Base-by-base conservation (phyloP, 2,113 vertebrate genomes). In the Serinus canaria region DNA sequence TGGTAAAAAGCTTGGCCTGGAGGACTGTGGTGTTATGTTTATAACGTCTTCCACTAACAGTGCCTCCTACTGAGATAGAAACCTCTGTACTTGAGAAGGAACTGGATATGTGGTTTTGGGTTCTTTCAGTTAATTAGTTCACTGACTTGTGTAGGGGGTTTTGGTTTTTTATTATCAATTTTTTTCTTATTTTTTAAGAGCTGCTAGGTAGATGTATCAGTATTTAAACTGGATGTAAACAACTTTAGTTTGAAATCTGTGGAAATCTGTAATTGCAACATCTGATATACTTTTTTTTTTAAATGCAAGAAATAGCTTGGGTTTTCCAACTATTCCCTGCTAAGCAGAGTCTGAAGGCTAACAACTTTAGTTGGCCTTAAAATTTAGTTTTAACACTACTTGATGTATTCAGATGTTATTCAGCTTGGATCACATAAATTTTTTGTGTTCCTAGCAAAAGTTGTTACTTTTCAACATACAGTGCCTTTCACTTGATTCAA, bases 161-260 rank as follows among this genome's bases (percentile, higher is more conserved):
- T 94, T 89, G 43, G 73, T 92, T 96, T 92, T 95, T 84, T 96
- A 83, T 58, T 95, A 87, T 79, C 87, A 91, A 7, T 80, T 94
- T 95, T 85, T 94, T 95, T 75, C 24, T 83, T 87, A 28, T 89
- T 92, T 96, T 96, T 93, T 80, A 98, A 96, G 91, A 98, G 96
- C 97, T 98, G 95, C 97, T 97, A 96, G 87, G 74, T 95, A 97
- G 89, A 82, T 89, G 39, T 96, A 89, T 96, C 90, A 84, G 94
- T 96, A 91, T 97, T 97, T 94, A 97, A 97, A 97, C 95, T 97
- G 96, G 97, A 97, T 97, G 94, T 98, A 97, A 97, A 96, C 74
- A 97, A 93, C 55, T 81, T 83, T 91, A 76, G 62, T 84, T 90
- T 68, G 81, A 84, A 91, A 95, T 83, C 47, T 63, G 55, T 83